Percentiles rank a stretch among this genome's conserved stretches.
These are phyloP conservation scores for Bungarus multicinctus DNA, from an alignment of 2,113 vertebrate genomes.

Conservation along the genomic window DNA sequence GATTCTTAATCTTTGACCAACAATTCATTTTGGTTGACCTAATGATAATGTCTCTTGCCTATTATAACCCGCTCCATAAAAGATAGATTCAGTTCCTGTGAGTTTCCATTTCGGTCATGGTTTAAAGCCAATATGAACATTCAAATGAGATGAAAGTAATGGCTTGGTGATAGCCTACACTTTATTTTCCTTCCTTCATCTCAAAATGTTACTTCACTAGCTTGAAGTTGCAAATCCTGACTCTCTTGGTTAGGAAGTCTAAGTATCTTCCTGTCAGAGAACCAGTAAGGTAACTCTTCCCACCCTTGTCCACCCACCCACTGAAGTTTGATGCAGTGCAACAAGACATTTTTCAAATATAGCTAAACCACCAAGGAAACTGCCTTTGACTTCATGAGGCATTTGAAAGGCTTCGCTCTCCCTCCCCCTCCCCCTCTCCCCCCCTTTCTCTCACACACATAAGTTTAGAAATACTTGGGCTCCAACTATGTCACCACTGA, in stretches of 20 bases:
- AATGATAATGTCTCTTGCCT: neutral
- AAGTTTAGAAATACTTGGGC: constrained; percentile 39
- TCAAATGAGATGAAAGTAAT: neutral
- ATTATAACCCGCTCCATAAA: neutral
- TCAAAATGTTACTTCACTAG: neutral
- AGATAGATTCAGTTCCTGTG: neutral
- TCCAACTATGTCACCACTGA: constrained; percentile 35
- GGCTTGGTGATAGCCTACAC: neutral
- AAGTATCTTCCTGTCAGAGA: constrained; percentile 1
- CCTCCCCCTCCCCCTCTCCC: accelerated
- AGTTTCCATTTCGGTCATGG: neutral
- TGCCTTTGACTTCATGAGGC: neutral
- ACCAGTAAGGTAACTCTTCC: neutral
- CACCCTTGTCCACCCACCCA: neutral
- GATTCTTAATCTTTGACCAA: neutral
- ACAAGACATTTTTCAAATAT: neutral
- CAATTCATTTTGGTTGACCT: neutral
- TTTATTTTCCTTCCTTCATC: neutral
- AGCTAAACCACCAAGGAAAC: constrained; percentile 3
- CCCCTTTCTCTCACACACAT: neutral
- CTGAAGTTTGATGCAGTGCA: neutral
- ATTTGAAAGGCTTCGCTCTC: neutral
- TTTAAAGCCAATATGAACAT: neutral
- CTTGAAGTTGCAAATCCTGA: neutral
- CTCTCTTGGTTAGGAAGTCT: neutral